phyloP scores from a whole-genome alignment of 2,888 invertebrate genomes.

The Sisyra terminalis region DNA sequence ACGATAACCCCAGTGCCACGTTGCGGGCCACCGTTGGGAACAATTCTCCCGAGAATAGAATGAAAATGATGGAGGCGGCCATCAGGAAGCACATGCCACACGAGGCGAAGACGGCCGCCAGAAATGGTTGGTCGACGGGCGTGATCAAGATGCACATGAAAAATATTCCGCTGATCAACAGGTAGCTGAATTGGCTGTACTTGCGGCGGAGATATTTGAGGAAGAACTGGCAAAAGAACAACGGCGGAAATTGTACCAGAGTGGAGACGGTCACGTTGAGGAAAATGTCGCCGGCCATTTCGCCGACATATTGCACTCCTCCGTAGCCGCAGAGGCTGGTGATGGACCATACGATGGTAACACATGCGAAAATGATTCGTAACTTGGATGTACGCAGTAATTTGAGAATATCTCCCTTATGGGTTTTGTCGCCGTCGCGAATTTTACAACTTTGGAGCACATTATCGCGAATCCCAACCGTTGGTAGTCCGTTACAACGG shows the following conservation, averaged over 20 bases:
- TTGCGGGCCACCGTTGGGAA: slow-evolving; percentile 83
- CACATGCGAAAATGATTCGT: slow-evolving; percentile 50
- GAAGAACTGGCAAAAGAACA: slow-evolving; percentile 24
- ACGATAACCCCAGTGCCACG: slow-evolving; percentile 70
- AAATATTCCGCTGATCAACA: slow-evolving; percentile 45
- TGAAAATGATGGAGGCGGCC: slow-evolving; percentile 69
- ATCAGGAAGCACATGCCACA: slow-evolving; percentile 67
- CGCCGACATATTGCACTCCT: slow-evolving; percentile 66
- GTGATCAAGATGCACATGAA: slow-evolving; percentile 39
- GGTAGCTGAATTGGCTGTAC: slow-evolving; percentile 44
- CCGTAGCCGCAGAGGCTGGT: slow-evolving; percentile 81
- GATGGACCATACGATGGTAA: slow-evolving; percentile 67
- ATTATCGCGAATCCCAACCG: slow-evolving; percentile 19
- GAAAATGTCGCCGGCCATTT: slow-evolving; percentile 66
- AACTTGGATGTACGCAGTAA: slow-evolving; percentile 52
- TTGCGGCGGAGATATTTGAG: slow-evolving; percentile 51
- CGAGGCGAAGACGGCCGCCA: slow-evolving; percentile 47
- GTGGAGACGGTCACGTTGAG: slow-evolving; percentile 72
- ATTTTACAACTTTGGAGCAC: slow-evolving; percentile 16
- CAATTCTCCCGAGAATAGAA: slow-evolving; percentile 73
- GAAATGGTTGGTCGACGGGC: slow-evolving; percentile 31
- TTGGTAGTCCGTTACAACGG: slow-evolving; percentile 25
- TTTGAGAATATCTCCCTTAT: slow-evolving; percentile 32
- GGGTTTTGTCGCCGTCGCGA: slow-evolving; percentile 7
- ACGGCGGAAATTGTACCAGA: slow-evolving; percentile 41